These are phyloP conservation scores for Pterostichus niger DNA, from an alignment of 2,888 invertebrate genomes.

Conservation along the genomic window DNA sequence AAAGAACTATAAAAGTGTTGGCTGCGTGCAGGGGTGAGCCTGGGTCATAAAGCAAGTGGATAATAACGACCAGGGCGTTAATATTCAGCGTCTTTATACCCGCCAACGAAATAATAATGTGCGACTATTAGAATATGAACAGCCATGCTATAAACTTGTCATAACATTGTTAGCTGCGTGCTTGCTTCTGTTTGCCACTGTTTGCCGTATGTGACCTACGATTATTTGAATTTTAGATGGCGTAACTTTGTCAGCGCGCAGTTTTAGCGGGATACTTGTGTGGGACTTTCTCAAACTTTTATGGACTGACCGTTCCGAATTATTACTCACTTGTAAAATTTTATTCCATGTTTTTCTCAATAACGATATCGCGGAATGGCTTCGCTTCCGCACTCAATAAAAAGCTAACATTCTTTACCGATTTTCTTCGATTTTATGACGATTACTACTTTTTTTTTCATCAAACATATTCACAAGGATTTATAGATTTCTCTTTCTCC, in stretches of 20 bases:
- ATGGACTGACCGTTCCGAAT: conserved; percentile 28
- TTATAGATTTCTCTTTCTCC: no score
- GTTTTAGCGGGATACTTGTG: neutral
- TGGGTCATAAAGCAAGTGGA: conserved; percentile 4
- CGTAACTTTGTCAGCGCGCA: neutral
- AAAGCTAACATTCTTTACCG: neutral
- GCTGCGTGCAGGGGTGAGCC: no score
- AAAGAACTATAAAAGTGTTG: conserved; percentile 46
- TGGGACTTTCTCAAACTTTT: conserved; percentile 32
- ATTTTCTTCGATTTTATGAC: no score
- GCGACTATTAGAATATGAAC: neutral
- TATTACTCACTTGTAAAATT: conserved; percentile 46
- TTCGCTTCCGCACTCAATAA: conserved; percentile 5
- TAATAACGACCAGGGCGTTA: no score
- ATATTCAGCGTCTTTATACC: no score
- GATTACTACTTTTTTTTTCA: no score
- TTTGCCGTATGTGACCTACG: neutral
- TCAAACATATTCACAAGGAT: no score
- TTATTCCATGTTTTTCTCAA: neutral
- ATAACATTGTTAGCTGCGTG: no score
- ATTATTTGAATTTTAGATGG: conserved; percentile 44
- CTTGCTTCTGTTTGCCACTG: no score
- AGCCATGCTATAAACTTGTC: neutral
- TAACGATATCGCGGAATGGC: neutral
- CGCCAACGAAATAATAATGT: conserved; percentile 30